Conservation (phyloP, 1,140 invertebrate genomes). For the Pantala flavescens region DNA sequence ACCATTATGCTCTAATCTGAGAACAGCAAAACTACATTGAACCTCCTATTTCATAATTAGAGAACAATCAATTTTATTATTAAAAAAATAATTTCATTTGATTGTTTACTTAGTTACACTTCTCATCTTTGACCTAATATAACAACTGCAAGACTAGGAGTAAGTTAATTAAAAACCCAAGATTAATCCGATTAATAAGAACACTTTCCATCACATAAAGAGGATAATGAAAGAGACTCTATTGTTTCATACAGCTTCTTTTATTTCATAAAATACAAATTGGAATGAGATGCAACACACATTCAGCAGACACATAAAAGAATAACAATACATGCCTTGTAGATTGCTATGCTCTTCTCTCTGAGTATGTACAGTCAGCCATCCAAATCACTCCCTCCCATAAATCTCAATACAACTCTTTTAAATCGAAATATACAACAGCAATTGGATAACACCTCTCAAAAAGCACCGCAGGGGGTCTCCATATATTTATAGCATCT, state of each 20-base stretch:
- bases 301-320: conserved; percentile 9
- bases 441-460: not conserved
- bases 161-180: no score
- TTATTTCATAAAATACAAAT: conserved; percentile 9
- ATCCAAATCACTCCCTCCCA: not conserved
- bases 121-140: no score
- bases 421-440: conserved; percentile 6
- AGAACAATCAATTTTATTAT: no score
- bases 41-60: no score
- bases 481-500: not conserved
- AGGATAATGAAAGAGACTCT: no score
- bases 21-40: no score
- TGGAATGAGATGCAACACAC: conserved; percentile 8
- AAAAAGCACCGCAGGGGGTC: not conserved
- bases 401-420: not conserved
- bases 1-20: no score
- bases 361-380: conserved; percentile 8
- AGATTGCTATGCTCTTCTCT: not conserved
- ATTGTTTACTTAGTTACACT: no score
- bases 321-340: conserved; percentile 7
- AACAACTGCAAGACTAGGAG: no score
- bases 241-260: conserved; percentile 1
- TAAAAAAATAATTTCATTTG: no score
- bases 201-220: no score
- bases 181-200: no score